Conservation (phyloP, 2,113 vertebrate genomes). For the Oreochromis tanganicae region DNA sequence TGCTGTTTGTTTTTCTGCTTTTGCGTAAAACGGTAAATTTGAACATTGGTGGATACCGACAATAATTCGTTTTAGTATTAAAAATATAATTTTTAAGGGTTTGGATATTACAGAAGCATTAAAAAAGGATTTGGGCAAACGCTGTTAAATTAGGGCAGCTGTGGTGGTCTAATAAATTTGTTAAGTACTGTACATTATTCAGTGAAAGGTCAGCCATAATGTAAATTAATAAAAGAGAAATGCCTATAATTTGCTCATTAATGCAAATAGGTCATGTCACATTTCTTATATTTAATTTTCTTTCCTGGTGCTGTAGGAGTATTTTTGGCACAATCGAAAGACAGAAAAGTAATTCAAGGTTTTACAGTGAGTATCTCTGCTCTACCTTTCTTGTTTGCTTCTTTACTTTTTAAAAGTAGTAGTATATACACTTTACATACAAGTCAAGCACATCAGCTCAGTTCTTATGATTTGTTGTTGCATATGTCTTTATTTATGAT, state of each 20-base stretch:
- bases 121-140: not conserved
- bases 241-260: not conserved
- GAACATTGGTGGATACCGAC: not conserved
- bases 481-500: not conserved
- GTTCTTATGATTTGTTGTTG: not conserved
- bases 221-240: not conserved
- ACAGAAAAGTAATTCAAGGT: conserved; percentile 63
- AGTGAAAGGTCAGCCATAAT: not conserved
- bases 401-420: not conserved
- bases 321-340: conserved; percentile 37
- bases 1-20: not conserved
- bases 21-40: not conserved
- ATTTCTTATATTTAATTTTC: not conserved
- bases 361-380: conserved; percentile 68
- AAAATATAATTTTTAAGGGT: not conserved
- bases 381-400: not conserved
- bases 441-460: not conserved
- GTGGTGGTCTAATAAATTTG: not conserved
- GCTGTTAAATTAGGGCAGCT: not conserved
- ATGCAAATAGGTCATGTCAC: not conserved
- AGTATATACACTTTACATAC: not conserved
- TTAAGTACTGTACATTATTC: not conserved
- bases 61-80: not conserved
- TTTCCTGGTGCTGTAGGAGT: conserved; percentile 30
- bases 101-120: not conserved